A percentile compares a stretch with the other conserved stretches of the same genome.
These are phyloP conservation scores for Serilophus lunatus DNA, from an alignment of 2,113 vertebrate species.

Conservation along the genomic window DNA sequence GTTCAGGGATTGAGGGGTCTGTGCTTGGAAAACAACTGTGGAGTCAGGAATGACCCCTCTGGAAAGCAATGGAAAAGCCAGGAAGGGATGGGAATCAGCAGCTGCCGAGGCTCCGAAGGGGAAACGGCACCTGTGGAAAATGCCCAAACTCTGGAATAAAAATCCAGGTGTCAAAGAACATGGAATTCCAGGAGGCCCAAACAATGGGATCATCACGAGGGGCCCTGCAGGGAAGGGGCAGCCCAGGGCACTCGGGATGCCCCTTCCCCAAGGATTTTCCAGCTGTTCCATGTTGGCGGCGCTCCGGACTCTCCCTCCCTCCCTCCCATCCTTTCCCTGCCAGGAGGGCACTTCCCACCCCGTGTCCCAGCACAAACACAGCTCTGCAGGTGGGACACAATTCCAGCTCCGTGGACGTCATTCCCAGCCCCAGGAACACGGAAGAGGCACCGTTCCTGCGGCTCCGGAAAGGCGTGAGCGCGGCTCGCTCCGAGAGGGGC, in stretches of 20 bases:
- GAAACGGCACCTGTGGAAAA: neutral
- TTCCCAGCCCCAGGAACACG: neutral
- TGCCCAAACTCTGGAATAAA: neutral
- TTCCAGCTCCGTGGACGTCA: neutral
- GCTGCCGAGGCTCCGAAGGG: neutral
- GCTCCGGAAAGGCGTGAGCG: neutral
- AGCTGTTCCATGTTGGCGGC: neutral
- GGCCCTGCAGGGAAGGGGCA: too few species aligned
- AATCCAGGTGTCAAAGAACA: neutral
- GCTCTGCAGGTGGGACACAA: neutral
- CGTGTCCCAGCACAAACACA: neutral
- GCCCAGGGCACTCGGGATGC: neutral
- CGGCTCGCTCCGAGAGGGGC: neutral
- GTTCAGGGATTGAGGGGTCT: accelerated
- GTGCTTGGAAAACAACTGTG: accelerated
- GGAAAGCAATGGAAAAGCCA: neutral
- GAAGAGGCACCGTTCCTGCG: neutral
- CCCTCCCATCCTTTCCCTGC: neutral
- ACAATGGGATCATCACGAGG: neutral
- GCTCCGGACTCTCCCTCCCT: neutral
- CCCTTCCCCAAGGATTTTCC: neutral
- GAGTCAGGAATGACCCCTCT: neutral
- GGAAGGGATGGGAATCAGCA: neutral
- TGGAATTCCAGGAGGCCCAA: neutral
- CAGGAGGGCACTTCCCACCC: neutral